Base-by-base conservation (phyloP, 1,140 invertebrate genomes). In the Bathynomus jamesi region DNA sequence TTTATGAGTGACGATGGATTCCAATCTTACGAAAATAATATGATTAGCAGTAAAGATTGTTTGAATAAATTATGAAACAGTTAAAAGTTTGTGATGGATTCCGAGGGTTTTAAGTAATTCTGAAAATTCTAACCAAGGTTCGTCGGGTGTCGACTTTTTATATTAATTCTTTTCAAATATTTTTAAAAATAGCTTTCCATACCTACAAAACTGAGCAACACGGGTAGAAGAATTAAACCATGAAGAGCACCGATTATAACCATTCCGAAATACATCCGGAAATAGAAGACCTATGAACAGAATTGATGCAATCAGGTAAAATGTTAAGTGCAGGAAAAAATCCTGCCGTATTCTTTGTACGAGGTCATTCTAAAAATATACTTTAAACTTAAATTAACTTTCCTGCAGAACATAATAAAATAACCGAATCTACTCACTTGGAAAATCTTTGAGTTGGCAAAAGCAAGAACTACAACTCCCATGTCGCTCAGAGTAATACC, bases 401-500 rank as follows among this genome's bases (percentile, higher is more conserved):
- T 27, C n/a, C 4, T 7, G 8, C 17, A 7, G 25, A 25, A 69
- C 17, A 28, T 60, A 21, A 87, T 80, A 81, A 97, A 97, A 81
- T 96, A 97, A 79, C n/a, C n/a, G n/a, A n/a, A n/a, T n/a, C n/a
- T n/a, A n/a, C 94, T 97, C 64, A 98, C 86, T 83, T 92, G 87
- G 79, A 98, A 96, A 24, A 98, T 89, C 80, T 91, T 89, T 1
- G 94, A 95, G 76, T 94, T 91, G 0, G 95, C 91, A 81, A 97
- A 96, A 0, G 89, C 93, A 72, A 98, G 81, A 0, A 97, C 89
- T 0, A 89, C 82, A 69, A 97, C 91, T 40, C 95, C 94, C 77
- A 97, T 91, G 82, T 97, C 97, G 0, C 95, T 98, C 17, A 97
- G 82, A 0, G 95, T 97, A 29, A 98, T 98, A 32, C 95, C 95